Percentiles rank a stretch among this genome's conserved stretches.
phyloP scores from a whole-genome alignment of 2,888 invertebrate species.

The Dendrolimus pini region DNA sequence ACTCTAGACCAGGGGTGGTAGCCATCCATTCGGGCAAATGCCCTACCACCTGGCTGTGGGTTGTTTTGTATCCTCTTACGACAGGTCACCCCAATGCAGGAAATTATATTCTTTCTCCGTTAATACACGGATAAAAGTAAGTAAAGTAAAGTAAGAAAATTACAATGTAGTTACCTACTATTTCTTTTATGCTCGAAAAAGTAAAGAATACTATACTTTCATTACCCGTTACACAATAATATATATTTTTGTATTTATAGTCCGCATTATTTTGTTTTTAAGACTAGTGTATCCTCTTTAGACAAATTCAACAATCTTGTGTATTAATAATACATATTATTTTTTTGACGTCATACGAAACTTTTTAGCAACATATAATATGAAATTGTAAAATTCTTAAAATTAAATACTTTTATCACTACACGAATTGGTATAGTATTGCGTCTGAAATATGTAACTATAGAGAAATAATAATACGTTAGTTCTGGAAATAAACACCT shows the following conservation, averaged over 20 bases:
- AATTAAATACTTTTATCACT: conserved; percentile 13
- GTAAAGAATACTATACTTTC: conserved; percentile 6
- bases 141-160: no score
- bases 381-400: conserved; percentile 29
- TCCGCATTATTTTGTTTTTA: conserved; percentile 28
- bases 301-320: conserved; percentile 46
- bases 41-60: no score
- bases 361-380: conserved; percentile 33
- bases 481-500: neutral
- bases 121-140: no score
- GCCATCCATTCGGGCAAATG: no score
- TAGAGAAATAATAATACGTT: neutral
- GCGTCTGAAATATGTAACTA: conserved; percentile 1
- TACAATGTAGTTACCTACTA: no score
- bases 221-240: conserved; percentile 28
- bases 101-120: no score
- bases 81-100: no score
- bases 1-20: no score
- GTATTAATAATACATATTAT: conserved; percentile 25
- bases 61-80: no score
- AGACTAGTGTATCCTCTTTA: conserved; percentile 33
- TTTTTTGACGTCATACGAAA: conserved; percentile 28
- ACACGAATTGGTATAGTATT: neutral
- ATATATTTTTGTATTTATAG: conserved; percentile 21
- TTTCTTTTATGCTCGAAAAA: neutral